phyloP scores from a whole-genome alignment of 2,797 vertebrate species.

The Nyctalus aviator region DNA sequence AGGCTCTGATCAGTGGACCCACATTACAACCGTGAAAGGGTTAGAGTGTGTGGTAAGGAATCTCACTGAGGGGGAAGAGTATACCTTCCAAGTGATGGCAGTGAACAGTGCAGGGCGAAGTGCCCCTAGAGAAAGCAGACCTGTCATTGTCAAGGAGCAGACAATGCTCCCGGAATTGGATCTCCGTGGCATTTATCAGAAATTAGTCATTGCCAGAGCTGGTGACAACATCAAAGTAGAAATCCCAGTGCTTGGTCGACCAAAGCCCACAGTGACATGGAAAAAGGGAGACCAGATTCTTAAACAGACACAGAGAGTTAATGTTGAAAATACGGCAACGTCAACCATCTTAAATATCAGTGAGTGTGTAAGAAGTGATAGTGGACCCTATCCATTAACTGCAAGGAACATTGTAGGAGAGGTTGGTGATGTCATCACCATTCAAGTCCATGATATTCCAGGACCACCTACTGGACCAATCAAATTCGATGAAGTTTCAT shows the following conservation, averaged over 20 bases:
- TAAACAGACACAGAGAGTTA: constrained; percentile 95
- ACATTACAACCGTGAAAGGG: constrained; percentile 94
- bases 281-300: constrained; percentile 94
- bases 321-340: constrained; percentile 93
- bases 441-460: constrained; percentile 98
- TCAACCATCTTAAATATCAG: constrained; percentile 94
- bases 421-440: constrained; percentile 93
- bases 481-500: constrained; percentile 96
- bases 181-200: constrained; percentile 95
- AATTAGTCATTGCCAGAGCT: constrained; percentile 95
- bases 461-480: constrained; percentile 97
- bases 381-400: constrained; percentile 93
- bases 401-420: constrained; percentile 97
- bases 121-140: constrained; percentile 94
- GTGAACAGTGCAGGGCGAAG: constrained; percentile 97
- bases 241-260: constrained; percentile 97
- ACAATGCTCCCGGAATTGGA: constrained; percentile 96
- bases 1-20: constrained; percentile 96
- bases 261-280: constrained; percentile 96
- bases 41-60: constrained; percentile 95
- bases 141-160: constrained; percentile 94
- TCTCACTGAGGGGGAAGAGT: constrained; percentile 98
- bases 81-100: constrained; percentile 97
- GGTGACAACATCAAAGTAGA: constrained; percentile 98
- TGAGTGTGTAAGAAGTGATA: constrained; percentile 94